Evolutionary conservation across 2,113 vertebrate species (phyloP).

Genomic region (Bucco capensis): DNA sequence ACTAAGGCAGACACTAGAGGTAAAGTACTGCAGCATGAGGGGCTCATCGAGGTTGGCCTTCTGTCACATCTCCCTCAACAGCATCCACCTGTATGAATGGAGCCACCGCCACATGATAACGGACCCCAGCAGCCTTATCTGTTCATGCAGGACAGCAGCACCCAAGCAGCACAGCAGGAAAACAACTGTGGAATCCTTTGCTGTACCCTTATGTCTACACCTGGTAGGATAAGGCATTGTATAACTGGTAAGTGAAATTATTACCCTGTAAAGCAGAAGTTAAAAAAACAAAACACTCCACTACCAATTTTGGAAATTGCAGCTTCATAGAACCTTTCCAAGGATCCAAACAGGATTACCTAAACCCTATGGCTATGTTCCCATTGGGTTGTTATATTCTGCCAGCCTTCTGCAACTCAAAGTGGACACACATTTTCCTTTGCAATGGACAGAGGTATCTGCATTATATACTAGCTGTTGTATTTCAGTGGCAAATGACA

Average conservation of each 20-base stretch:
- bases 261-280: neutral
- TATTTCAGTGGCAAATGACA: neutral
- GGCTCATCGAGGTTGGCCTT: neutral
- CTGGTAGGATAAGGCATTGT: neutral
- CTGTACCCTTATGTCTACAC: neutral
- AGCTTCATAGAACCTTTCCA: neutral
- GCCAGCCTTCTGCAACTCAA: neutral
- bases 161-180: neutral
- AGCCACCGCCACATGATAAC: neutral
- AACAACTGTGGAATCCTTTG: neutral
- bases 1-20: neutral
- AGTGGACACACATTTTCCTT: neutral
- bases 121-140: neutral
- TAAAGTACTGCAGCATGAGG: rapidly evolving
- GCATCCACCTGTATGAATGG: neutral
- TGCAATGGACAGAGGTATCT: neutral
- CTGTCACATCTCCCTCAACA: neutral
- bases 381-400: neutral
- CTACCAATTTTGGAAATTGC: neutral
- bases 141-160: neutral
- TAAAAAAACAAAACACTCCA: neutral
- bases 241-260: neutral
- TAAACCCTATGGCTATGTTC: neutral
- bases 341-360: neutral
- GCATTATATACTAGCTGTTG: neutral